phyloP scores from a whole-genome alignment of 92 coral and sea anemone species.

The Phymanthus crucifer region DNA sequence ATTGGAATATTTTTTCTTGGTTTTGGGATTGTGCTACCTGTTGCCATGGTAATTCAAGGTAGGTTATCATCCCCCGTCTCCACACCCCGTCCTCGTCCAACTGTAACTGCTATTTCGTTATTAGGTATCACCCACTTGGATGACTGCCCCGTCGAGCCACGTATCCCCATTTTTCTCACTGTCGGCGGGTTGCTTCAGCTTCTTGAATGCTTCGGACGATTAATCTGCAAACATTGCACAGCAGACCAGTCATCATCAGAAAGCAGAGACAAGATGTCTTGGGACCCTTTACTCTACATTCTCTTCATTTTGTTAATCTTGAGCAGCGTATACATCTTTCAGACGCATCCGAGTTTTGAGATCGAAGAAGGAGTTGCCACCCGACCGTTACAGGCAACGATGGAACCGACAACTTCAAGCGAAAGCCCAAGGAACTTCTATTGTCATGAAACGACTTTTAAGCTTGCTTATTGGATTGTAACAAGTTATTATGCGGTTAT shows the following conservation, averaged over 20 bases:
- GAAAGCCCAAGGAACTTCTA: background rate
- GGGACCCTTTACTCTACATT: conserved; percentile 25
- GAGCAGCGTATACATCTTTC: conserved; percentile 11
- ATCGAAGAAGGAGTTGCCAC: background rate
- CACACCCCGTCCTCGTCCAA: too few relatives aligned
- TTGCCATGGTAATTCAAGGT: conserved; percentile 9
- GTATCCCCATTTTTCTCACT: conserved; percentile 17
- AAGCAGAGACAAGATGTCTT: background rate
- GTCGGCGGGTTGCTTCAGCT: conserved; percentile 17
- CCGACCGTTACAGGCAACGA: background rate
- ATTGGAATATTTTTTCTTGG: background rate
- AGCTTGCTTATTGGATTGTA: conserved; percentile 18
- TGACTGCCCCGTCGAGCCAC: conserved; percentile 26
- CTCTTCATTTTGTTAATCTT: conserved; percentile 4
- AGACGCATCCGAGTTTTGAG: conserved; percentile 11
- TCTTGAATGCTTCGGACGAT: conserved; percentile 6
- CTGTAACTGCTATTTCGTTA: background rate
- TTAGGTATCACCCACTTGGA: conserved; percentile 10
- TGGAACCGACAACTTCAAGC: background rate
- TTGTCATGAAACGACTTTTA: conserved; percentile 20
- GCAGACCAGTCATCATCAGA: background rate
- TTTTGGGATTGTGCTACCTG: background rate
- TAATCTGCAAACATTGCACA: background rate
- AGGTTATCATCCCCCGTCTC: background rate
- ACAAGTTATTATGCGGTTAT: conserved; percentile 7